These are phyloP conservation scores for Tiliqua scincoides DNA, from an alignment of 2,113 vertebrate genomes.

Conservation along the genomic window DNA sequence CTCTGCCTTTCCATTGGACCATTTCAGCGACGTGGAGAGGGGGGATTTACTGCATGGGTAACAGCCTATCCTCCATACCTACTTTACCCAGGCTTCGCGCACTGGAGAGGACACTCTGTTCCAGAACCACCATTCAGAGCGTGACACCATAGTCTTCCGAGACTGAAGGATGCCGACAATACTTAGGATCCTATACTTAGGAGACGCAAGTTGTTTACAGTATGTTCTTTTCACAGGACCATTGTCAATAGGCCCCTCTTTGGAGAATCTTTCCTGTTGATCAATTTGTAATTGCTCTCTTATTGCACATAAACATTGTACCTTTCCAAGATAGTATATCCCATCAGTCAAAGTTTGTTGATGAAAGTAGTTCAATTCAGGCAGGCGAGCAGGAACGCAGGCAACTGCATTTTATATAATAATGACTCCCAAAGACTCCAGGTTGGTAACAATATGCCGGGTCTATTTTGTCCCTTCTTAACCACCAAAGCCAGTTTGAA, in stretches of 20 bases:
- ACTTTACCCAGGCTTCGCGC: too few relatives aligned
- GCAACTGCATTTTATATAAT: background rate
- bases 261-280: slow-evolving; percentile 50
- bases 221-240: slow-evolving; percentile 36
- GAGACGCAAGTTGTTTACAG: slow-evolving; percentile 55
- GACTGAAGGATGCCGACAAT: too few relatives aligned
- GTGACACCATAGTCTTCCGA: too few relatives aligned
- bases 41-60: too few relatives aligned
- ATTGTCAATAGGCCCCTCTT: slow-evolving; percentile 46
- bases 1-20: too few relatives aligned
- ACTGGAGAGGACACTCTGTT: too few relatives aligned
- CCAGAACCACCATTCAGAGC: too few relatives aligned
- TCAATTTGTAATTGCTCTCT: slow-evolving; percentile 36
- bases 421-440: slow-evolving; percentile 25
- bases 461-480: slow-evolving; percentile 26
- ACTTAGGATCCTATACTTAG: slow-evolving; percentile 23
- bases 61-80: too few relatives aligned
- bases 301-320: slow-evolving; percentile 26
- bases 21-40: too few relatives aligned
- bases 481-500: background rate
- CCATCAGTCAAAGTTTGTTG: slow-evolving; percentile 36
- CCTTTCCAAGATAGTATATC: slow-evolving; percentile 47
- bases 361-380: background rate
- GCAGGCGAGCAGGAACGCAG: too few relatives aligned
- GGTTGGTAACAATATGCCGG: background rate